Base-by-base conservation (phyloP, 2,888 invertebrate species). In the Coenonympha arcania region DNA sequence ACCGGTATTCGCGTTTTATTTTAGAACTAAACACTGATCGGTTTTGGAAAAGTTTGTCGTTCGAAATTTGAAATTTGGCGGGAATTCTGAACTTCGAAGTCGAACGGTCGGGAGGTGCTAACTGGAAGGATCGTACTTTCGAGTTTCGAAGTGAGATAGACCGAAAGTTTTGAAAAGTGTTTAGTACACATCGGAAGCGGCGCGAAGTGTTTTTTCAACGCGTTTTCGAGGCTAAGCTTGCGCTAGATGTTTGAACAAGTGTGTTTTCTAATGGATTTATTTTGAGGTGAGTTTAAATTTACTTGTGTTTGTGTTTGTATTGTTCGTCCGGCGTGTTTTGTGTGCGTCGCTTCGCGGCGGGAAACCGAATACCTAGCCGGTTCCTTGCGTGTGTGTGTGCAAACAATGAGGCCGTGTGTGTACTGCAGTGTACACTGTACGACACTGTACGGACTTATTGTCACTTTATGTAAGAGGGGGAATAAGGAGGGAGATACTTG, bases 241-340 rank as follows among this genome's bases (percentile, higher is more conserved):
- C 85, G 85, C 79, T 85, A 82, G 83, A 80, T 86, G 85, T 86
- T 86, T 86, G 84, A 85, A 86, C 86, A 85, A 86, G 84, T 86
- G 86, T 86, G 85, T 86, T 85, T 86, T 86, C 86, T 86, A 86
- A 86, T 86, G 86, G 86, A 85, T 85, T 85, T 86, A 85, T 86
- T 86, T 85, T 86, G 83, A 86, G 86, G 86, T 86, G 85, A 86
- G 85, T 85, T 85, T 81, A 85, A 86, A 84, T 84, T 85, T 85
- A 85, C 85, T 83, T 81, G 79, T 80, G 85, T 80, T 79, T 76
- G 85, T 85, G 83, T 83, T 82, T 82, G 82, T 85, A 83, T 85
- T 85, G 86, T 86, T 85, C 83, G 84, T 68, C 78, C 70, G 71
- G 67, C 66, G 81, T 84, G 77, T 84, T 85, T 82, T 76, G 83